phyloP scores from a whole-genome alignment of 2,888 invertebrate species.

The Hirtodrosophila trivittata region DNA sequence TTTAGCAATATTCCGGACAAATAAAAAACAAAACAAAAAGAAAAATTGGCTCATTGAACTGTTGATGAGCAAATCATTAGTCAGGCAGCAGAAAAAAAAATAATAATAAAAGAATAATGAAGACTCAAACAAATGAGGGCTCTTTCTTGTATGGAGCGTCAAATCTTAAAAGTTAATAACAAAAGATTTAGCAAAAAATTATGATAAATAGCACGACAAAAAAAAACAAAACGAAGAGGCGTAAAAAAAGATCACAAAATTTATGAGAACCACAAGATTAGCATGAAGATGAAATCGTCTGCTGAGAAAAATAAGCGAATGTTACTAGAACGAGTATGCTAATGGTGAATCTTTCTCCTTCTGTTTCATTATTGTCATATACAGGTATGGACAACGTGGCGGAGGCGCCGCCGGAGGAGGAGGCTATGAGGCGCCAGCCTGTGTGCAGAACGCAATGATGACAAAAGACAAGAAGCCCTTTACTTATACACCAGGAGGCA shows the following conservation, averaged over 20 bases:
- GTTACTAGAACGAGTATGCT: constrained; percentile 23
- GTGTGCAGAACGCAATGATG: constrained; percentile 97
- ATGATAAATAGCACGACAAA: constrained; percentile 51
- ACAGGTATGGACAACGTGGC: constrained; percentile 83
- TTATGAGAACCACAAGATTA: constrained; percentile 40
- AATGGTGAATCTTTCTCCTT: constrained; percentile 16
- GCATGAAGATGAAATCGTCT: constrained; percentile 50
- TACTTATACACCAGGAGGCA: constrained; percentile 97
- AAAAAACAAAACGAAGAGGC: constrained; percentile 24
- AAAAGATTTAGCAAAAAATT: constrained; percentile 54
- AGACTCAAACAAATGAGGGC: constrained; percentile 44
- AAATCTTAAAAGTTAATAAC: constrained; percentile 55
- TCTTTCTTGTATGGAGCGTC: constrained; percentile 32
- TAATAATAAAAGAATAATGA: constrained; percentile 29
- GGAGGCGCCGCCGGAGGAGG: constrained; percentile 70
- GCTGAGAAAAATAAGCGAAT: not conserved
- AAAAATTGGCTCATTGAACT: constrained; percentile 75
- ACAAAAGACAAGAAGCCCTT: constrained; percentile 98
- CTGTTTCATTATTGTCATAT: constrained; percentile 3
- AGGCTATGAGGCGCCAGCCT: constrained; percentile 90
- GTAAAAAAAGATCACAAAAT: constrained; percentile 18
- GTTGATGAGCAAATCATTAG: constrained; percentile 71
- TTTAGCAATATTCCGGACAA: constrained; percentile 31
- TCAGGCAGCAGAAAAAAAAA: constrained; percentile 43
- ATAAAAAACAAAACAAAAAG: constrained; percentile 35